Base-by-base conservation (phyloP, 2,113 vertebrate genomes). In the Scortum barcoo region DNA sequence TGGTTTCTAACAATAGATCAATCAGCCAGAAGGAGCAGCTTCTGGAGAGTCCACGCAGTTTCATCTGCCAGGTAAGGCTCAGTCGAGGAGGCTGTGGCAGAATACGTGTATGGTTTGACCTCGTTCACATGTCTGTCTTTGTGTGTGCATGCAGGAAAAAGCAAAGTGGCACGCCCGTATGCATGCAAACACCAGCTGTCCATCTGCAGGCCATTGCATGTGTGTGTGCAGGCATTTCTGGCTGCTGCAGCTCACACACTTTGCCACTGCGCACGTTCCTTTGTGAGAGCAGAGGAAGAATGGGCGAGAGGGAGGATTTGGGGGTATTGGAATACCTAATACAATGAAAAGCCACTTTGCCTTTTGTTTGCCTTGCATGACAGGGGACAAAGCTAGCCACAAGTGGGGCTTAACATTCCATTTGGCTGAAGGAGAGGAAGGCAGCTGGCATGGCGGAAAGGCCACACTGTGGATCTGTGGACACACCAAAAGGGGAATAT, bases 321-420 rank as follows among this genome's bases (percentile, higher is more conserved):
- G 63, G 44, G 80, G 19, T 58, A 38, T 76, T 84, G 79, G 81
- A 84, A 58, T 58, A 57, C 63, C 83, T 53, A 72, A 84, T 22
- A 85, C 76, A 89, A 91, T 82, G 88, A 90, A 92, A 93, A 91
- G 83, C 88, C 88, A 86, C 91, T 89, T 84, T 78, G 80, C 80
- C 89, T 91, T 93, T 94, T 93, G 91, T 94, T 92, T 92, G 81
- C 48, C 28, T 69, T 68, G 76, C 73, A 76, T 89, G 88, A 76
- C 57, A 13, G 72, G 82, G 77, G 83, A 90, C 83, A 86, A 81
- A 84, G 76, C 77, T 48, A 3, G 81, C 74, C 85, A 90, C 91
- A 90, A 93, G 91, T 91, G 83, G 78, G 67, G 93, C 91, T 93
- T 93, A 91, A 90, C 88, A 94, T 94, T 94, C 92, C 93, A 86